Conservation (phyloP, 2,888 invertebrate species). For the Campoplex nolae region DNA sequence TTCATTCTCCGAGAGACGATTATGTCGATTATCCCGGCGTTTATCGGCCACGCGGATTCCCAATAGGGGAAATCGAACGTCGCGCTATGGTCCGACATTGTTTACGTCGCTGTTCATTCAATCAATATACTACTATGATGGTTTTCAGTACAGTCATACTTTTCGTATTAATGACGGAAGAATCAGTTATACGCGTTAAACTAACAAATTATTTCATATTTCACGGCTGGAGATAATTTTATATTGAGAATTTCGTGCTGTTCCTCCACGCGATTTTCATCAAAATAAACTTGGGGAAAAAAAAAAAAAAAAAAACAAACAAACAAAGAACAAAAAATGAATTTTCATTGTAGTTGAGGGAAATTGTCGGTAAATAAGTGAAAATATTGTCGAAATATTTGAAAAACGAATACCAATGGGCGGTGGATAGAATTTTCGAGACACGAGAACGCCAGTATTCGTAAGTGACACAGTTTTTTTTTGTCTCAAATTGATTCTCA, state of each 20-base stretch:
- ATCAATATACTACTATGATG: background rate
- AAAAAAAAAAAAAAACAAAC: no score
- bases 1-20: constrained; percentile 7
- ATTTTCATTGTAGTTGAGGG: no score
- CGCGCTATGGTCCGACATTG: constrained; percentile 43
- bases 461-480: background rate
- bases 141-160: background rate
- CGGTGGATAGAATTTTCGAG: background rate
- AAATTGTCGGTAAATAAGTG: no score
- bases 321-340: no score
- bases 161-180: background rate
- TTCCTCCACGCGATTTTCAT: no score
- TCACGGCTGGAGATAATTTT: background rate
- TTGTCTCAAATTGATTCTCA: background rate
- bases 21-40: constrained; percentile 55
- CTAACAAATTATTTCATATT: background rate
- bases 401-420: background rate
- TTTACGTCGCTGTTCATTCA: constrained; percentile 52
- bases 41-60: constrained; percentile 60
- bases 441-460: background rate
- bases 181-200: background rate
- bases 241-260: no score
- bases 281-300: no score
- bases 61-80: constrained; percentile 51
- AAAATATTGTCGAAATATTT: background rate